These are phyloP conservation scores for Tachystola acroxantha DNA, from an alignment of 2,888 invertebrate species.

Conservation along the genomic window DNA sequence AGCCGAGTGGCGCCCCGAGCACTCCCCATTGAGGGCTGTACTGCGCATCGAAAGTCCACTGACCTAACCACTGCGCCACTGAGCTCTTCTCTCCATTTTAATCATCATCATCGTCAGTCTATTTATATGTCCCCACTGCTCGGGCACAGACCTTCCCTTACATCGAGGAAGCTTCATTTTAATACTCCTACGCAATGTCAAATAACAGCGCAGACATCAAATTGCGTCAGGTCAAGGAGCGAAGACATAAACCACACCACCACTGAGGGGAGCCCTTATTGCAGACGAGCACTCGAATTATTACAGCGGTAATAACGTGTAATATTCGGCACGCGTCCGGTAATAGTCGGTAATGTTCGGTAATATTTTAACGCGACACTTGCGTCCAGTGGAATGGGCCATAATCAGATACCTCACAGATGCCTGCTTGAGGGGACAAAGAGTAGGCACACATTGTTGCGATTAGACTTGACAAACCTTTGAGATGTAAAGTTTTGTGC, in stretches of 20 bases:
- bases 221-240: conserved; percentile 9
- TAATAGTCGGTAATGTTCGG: conserved; percentile 44
- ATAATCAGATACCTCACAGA: conserved; percentile 68
- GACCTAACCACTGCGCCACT: too few species aligned
- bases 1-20: too few species aligned
- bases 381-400: conserved; percentile 45
- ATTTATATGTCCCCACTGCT: too few species aligned
- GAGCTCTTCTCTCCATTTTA: too few species aligned
- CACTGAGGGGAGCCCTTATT: conserved; percentile 12
- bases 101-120: too few species aligned
- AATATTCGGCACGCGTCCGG: conserved; percentile 46
- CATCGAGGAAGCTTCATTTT: too few species aligned
- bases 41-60: too few species aligned
- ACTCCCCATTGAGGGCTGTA: too few species aligned
- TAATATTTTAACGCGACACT: conserved; percentile 66
- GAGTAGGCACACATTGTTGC: conserved; percentile 13
- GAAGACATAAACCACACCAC: conserved; percentile 16
- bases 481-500: background rate
- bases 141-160: too few species aligned
- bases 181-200: too few species aligned
- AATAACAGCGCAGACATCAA: too few species aligned
- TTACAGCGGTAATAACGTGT: conserved; percentile 37
- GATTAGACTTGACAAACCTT: background rate
- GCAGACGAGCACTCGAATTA: conserved; percentile 25
- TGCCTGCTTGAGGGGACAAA: conserved; percentile 45